These are phyloP conservation scores for Oncorhynchus mykiss DNA, from an alignment of 2,113 vertebrate species.

Conservation along the genomic window DNA sequence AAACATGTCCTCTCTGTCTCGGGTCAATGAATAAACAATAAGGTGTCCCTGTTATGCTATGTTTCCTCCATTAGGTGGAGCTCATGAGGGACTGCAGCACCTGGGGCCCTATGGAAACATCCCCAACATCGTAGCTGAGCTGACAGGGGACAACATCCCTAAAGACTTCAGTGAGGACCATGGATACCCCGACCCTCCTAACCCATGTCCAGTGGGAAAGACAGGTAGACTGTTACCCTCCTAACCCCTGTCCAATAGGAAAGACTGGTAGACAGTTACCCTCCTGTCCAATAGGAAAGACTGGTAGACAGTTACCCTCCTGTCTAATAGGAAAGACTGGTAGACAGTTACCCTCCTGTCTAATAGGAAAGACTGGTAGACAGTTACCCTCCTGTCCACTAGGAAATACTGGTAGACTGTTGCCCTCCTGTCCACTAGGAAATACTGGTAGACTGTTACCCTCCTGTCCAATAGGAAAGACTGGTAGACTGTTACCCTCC, in stretches of 20 bases:
- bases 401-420: too few relatives aligned
- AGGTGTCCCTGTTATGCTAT: neutral
- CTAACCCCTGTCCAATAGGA: constrained; percentile 93
- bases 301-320: too few relatives aligned
- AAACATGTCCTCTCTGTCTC: too few relatives aligned
- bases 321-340: too few relatives aligned
- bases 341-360: too few relatives aligned
- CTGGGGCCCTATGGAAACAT: constrained; percentile 97
- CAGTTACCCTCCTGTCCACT: too few relatives aligned
- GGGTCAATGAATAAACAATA: neutral
- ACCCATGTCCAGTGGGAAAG: constrained; percentile 93
- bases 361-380: too few relatives aligned
- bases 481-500: too few relatives aligned
- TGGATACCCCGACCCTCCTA: constrained; percentile 96
- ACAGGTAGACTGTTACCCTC: constrained; percentile 89
- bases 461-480: too few relatives aligned
- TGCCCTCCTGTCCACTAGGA: too few relatives aligned
- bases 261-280: constrained; percentile 80
- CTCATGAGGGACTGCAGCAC: constrained; percentile 95
- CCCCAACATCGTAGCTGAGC: constrained; percentile 94
- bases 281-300: too few relatives aligned
- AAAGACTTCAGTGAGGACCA: constrained; percentile 96
- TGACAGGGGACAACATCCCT: constrained; percentile 93
- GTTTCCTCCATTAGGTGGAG: constrained; percentile 81
- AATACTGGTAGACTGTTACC: too few relatives aligned